Evolutionary conservation across 2,797 vertebrate genomes (phyloP), one percentile per base, ranked within the genome.

Genomic region (Karalla daura): DNA sequence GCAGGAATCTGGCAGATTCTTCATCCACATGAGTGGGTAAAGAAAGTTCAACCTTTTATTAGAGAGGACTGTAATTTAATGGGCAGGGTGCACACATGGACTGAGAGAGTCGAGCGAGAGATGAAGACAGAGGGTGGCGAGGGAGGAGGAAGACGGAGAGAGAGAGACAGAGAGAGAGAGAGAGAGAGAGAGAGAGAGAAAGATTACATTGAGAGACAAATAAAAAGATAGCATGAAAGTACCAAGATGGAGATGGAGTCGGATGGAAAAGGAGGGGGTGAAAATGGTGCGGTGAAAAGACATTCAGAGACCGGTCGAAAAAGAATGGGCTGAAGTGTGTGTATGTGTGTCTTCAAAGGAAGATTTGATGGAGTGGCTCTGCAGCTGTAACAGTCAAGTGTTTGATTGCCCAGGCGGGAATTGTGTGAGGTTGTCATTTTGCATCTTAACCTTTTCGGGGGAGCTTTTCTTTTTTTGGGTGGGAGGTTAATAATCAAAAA

Each of bases 11-110:
- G 92, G 91, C 93, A 91, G 82, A 86, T 86, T 87, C 89, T 89
- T 92, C 88, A 91, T 92, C 86, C 95, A 93, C 92, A 95, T 92
- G 93, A 94, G 90, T 93, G 93, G 93, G 83, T 90, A 92, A 92
- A 88, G 93, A 94, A 94, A 94, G 94, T 93, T 94, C 92, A 95
- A 94, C 93, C 94, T 94, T 94, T 94, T 94, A 93, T 94, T 94
- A 93, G 92, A 88, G 90, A 91, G 87, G 92, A 89, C 94, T 95
- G 91, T 94, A 94, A 95, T 96, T 95, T 95, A 95, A 94, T 92
- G 93, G 94, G 95, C 91, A 92, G 93, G 91, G 90, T 92, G 86
- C 84, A 80, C 84, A 90, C 82, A 90, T 87, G 83, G 86, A 59
- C 83, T 27, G 46, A 71, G 77, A 87, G 74, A 70, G 63, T 12